These are phyloP conservation scores for Pseudolaguvia tuberculata DNA, from an alignment of 2,113 vertebrate species.

Conservation along the genomic window DNA sequence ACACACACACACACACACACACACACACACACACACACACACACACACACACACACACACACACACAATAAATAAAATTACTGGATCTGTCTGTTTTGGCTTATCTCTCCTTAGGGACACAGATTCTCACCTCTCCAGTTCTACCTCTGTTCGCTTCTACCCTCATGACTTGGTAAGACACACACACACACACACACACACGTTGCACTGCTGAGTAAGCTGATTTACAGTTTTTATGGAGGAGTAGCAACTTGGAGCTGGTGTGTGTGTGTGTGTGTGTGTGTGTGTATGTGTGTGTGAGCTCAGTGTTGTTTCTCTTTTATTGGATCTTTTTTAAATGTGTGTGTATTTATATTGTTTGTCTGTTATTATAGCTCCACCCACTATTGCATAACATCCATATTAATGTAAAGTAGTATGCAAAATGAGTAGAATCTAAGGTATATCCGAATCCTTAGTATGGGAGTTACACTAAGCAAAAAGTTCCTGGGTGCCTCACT, in stretches of 20 bases:
- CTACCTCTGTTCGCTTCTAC: constrained; percentile 99
- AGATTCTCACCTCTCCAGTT: constrained; percentile 98
- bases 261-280: constrained; percentile 3
- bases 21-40: no score
- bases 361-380: background rate
- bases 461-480: no score
- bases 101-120: constrained; percentile 82
- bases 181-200: constrained; percentile 24
- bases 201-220: background rate
- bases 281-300: no score
- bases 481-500: no score
- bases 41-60: no score
- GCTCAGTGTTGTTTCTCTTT: no score
- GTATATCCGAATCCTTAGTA: no score
- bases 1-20: no score
- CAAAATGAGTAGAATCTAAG: no score
- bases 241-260: background rate
- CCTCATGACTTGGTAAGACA: constrained; percentile 96
- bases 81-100: background rate
- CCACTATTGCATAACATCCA: no score
- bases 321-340: background rate
- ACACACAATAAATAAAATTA: no score
- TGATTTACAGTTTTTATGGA: background rate
- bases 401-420: no score
- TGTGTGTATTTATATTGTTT: background rate